Percentiles rank a stretch among this genome's conserved stretches.
Evolutionary conservation across 2,888 invertebrate genomes (phyloP).

Genomic region (Sesamia inferens): DNA sequence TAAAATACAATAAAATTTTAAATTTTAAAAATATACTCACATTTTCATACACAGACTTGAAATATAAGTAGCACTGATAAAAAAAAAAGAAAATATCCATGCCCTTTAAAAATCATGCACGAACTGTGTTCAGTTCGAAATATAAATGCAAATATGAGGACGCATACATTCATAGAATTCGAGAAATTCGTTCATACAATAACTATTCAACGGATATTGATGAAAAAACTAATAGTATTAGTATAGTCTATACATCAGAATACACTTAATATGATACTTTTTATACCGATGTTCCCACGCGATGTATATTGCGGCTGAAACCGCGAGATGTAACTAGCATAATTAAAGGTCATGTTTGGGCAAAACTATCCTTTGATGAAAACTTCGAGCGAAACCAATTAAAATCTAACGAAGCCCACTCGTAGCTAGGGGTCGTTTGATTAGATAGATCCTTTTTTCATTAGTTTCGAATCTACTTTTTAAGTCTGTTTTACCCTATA

Average conservation of each 20-base stretch:
- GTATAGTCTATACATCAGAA: background rate
- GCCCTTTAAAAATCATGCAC: background rate
- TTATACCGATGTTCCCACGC: background rate
- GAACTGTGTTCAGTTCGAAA: background rate
- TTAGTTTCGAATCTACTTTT: slow-evolving; percentile 3
- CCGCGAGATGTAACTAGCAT: background rate
- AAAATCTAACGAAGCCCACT: slow-evolving; percentile 1
- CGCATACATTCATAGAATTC: too few relatives aligned
- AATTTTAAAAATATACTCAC: background rate
- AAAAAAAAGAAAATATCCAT: background rate
- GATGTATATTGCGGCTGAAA: background rate
- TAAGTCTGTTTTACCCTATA: background rate
- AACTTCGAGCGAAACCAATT: slow-evolving; percentile 26
- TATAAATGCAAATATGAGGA: background rate
- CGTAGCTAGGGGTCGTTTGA: slow-evolving; percentile 19
- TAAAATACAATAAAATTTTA: background rate
- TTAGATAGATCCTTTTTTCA: slow-evolving; percentile 25
- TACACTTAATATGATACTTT: background rate
- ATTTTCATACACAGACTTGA: background rate
- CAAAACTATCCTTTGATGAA: slow-evolving; percentile 9
- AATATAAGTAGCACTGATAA: background rate
- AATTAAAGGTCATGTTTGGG: background rate
- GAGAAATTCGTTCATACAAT: background rate
- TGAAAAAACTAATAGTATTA: background rate
- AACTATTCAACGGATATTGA: background rate